Percentiles rank a stretch among this genome's conserved stretches.
phyloP scores from a whole-genome alignment of 2,797 vertebrate genomes.

The Enteromius trimaculatus region DNA sequence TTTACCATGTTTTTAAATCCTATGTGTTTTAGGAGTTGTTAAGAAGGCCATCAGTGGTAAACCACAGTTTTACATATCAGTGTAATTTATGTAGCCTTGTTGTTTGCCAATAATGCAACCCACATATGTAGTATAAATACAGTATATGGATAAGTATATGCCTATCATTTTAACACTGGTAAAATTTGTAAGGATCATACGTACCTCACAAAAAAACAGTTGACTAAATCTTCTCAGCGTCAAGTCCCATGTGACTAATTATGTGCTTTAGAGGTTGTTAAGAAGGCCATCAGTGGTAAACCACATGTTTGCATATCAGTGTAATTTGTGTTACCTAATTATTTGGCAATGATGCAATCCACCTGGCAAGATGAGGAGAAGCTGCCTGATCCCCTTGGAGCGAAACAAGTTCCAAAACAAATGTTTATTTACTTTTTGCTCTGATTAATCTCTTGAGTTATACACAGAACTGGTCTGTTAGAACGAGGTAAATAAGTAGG shows the following conservation, averaged over 20 bases:
- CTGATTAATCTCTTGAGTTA: constrained; percentile 46
- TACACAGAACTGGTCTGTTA: background rate
- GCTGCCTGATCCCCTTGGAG: constrained; percentile 15
- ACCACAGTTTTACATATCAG: background rate
- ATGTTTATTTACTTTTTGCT: constrained; percentile 41
- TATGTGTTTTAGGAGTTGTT: constrained; percentile 40
- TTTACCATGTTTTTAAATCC: constrained; percentile 15
- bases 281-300: constrained; percentile 60
- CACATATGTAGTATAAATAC: background rate
- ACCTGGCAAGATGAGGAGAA: constrained; percentile 7
- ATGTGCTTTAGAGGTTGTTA: constrained; percentile 50
- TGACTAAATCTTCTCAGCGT: constrained; percentile 13
- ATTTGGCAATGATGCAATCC: constrained; percentile 44
- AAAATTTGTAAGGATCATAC: constrained; percentile 53
- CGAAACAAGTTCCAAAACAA: constrained; percentile 43
- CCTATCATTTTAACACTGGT: constrained; percentile 26
- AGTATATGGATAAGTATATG: background rate
- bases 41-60: background rate
- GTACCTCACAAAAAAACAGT: constrained; percentile 44
- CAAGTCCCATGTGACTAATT: constrained; percentile 55
- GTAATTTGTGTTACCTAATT: constrained; percentile 30
- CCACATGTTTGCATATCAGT: constrained; percentile 3
- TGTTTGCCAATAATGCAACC: constrained; percentile 40
- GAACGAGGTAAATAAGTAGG: constrained; percentile 49
- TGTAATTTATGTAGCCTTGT: constrained; percentile 18